Evolutionary conservation across 2,888 invertebrate species (phyloP), one percentile per base, ranked within the genome.

Genomic region (Apeira syringaria): DNA sequence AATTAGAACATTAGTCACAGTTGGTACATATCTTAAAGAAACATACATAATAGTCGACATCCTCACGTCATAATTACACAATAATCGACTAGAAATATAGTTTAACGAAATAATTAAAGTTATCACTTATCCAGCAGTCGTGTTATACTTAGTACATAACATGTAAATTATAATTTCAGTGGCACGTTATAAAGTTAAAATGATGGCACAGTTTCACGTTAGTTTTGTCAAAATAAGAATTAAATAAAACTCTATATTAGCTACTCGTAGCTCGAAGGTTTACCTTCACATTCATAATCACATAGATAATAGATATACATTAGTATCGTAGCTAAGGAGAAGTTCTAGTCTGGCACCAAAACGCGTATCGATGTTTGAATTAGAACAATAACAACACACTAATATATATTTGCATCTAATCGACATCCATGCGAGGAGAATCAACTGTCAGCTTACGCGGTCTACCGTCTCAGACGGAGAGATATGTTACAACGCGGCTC

Each of bases 191-290:
- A 84, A 83, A 84, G 85, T 86, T 85, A 88, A 79, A 86, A 81
- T 80, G 85, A 89, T 89, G 89, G 89, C 89, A 89, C 89, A 88
- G 76, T 86, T 89, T 89, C 89, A 89, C 89, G 89, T 89, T 88
- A 88, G 87, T 86, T 83, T 71, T 72, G 72, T 81, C 76, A 81
- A 85, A 80, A 82, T 70, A 81, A 80, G 73, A 83, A 79, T 49
- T 68, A 75, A 72, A 77, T 67, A 70, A 78, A 72, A 77, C 68
- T 79, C 65, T 3, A 15, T 3, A 15, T 5, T 15, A 15, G 18
- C 18, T 78, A 76, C 59, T 68, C 64, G 60, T 62, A 65, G 61
- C 56, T 66, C 68, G 61, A 69, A 79, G 65, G 63, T 68, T 70
- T 62, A 69, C 69, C 70, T 57, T 46, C 57, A 51, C 41, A 47